Conservation (phyloP, 2,797 vertebrate species). For the Rhinogobio ventralis region DNA sequence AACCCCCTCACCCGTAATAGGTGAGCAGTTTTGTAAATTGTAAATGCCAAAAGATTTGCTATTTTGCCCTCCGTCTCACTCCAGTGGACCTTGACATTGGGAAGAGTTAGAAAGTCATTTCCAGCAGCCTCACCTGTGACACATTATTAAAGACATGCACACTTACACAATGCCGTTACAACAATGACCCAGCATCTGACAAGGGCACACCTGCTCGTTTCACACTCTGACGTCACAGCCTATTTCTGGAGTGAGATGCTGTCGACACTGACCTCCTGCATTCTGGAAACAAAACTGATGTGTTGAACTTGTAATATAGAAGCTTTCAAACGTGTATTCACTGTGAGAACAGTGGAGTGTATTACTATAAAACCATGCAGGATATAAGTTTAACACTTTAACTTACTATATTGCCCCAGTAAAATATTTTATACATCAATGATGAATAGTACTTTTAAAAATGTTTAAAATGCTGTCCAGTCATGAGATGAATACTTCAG, state of each 20-base stretch:
- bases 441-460: background rate
- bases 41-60: constrained; percentile 11
- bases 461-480: background rate
- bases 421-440: background rate
- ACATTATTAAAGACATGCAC: constrained; percentile 14
- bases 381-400: background rate
- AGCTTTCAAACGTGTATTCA: background rate
- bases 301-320: background rate
- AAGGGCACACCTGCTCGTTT: constrained; percentile 58
- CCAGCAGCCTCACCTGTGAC: constrained; percentile 21
- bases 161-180: constrained; percentile 1
- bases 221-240: constrained; percentile 41
- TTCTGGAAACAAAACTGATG: constrained; percentile 33
- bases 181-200: constrained; percentile 47
- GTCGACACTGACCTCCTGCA: constrained; percentile 39
- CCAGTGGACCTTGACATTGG: background rate
- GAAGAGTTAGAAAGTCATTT: constrained; percentile 12
- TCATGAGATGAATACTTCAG: background rate
- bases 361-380: background rate
- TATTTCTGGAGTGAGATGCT: constrained; percentile 54
- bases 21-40: background rate
- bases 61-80: constrained; percentile 4
- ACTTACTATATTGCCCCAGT: background rate
- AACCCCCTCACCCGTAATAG: background rate
- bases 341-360: background rate